These are phyloP conservation scores for Microctenopoma lineatum DNA, from an alignment of 2,797 vertebrate species.

Conservation along the genomic window DNA sequence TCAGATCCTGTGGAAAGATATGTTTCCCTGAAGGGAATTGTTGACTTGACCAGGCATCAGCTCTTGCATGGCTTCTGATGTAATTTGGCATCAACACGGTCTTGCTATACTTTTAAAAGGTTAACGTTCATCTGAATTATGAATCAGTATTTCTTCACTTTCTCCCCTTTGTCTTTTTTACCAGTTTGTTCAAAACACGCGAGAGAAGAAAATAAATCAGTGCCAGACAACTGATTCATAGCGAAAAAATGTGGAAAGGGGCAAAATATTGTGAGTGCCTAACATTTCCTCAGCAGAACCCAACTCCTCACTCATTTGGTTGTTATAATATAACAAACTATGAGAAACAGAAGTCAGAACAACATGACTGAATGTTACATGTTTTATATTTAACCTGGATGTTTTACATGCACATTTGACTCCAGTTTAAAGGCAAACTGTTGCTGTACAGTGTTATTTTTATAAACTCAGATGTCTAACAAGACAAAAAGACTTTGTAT, in stretches of 20 bases:
- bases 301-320: conserved; percentile 14
- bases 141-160: conserved; percentile 13
- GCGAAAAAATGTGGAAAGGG: conserved; percentile 53
- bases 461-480: not conserved
- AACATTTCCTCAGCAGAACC: conserved; percentile 22
- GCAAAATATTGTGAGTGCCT: conserved; percentile 20
- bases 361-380: not conserved
- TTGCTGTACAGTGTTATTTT: not conserved
- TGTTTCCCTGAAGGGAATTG: not conserved
- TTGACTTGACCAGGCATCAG: too few species aligned
- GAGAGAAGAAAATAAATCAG: conserved; percentile 5
- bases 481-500: too few species aligned
- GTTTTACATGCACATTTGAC: conserved; percentile 19
- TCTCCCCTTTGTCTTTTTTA: conserved; percentile 8
- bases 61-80: not conserved
- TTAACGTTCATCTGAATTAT: not conserved
- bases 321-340: conserved; percentile 20
- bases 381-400: conserved; percentile 27
- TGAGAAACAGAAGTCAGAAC: conserved; percentile 14
- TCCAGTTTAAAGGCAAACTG: too few species aligned
- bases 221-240: conserved; percentile 55
- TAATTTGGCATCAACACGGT: not conserved
- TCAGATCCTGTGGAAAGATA: not conserved
- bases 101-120: conserved; percentile 8
- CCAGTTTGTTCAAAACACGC: conserved; percentile 23